Percentiles rank a stretch among this genome's conserved stretches.
These are phyloP conservation scores for Philhelius pedissequus DNA, from an alignment of 2,888 invertebrate genomes.

Conservation along the genomic window DNA sequence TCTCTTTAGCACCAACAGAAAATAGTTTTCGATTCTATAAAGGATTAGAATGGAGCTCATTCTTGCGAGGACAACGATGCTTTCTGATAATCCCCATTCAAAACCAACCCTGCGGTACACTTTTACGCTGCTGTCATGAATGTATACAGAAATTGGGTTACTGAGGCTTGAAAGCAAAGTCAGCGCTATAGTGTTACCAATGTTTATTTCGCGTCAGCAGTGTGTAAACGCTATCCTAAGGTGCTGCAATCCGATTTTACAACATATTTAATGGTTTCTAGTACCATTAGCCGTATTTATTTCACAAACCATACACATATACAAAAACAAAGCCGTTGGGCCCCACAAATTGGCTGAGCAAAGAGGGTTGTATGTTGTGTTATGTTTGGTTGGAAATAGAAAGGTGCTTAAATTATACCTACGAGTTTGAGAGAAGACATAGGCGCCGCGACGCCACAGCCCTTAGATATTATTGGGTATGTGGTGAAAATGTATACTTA, in stretches of 20 bases:
- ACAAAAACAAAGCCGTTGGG: neutral
- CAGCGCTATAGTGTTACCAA: neutral
- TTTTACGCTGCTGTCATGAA: neutral
- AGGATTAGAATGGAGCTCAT: constrained; percentile 13
- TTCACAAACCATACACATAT: neutral
- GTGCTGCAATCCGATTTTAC: constrained; percentile 46
- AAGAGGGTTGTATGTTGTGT: neutral
- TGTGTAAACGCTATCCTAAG: constrained; percentile 10
- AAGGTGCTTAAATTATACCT: no score
- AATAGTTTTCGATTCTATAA: constrained; percentile 19
- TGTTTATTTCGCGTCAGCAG: constrained; percentile 16
- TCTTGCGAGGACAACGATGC: constrained; percentile 12
- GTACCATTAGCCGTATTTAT: constrained; percentile 39
- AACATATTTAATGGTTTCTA: constrained; percentile 42
- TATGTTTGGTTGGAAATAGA: neutral
- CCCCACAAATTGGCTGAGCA: neutral
- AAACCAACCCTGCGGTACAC: neutral
- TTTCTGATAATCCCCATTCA: constrained; percentile 27
- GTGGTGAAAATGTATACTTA: no score
- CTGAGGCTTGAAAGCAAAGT: neutral
- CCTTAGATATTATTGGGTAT: no score
- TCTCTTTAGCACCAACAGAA: neutral
- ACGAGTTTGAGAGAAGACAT: neutral
- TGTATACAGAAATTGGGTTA: constrained; percentile 31
- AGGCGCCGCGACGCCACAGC: neutral